Evolutionary conservation across 1,140 invertebrate genomes (phyloP).

Genomic region (Drosophila persimilis): DNA sequence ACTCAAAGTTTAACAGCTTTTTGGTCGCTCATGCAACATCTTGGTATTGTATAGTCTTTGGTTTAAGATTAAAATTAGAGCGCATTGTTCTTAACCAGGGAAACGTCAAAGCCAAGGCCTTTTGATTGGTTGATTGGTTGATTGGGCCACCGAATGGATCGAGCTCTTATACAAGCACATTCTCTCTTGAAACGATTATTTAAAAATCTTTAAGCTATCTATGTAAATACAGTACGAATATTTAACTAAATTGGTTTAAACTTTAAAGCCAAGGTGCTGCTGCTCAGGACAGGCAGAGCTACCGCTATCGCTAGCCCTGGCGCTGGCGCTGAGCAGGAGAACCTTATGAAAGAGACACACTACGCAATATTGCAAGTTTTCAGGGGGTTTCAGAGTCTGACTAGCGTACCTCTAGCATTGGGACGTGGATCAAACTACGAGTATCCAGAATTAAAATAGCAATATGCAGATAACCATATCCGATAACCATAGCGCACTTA

Average conservation of each 20-base stretch:
- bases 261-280: conserved; percentile 10
- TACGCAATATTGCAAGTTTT: not conserved
- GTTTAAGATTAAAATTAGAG: conserved; percentile 39
- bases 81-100: conserved; percentile 23
- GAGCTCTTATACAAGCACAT: conserved; percentile 20
- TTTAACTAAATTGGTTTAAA: conserved; percentile 13
- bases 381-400: not conserved
- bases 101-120: conserved; percentile 22
- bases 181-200: conserved; percentile 18
- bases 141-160: conserved; percentile 14
- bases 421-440: conserved; percentile 28
- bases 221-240: conserved; percentile 1
- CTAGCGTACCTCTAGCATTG: conserved; percentile 32
- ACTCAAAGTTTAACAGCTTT: too few species aligned
- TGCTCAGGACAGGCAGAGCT: conserved; percentile 1
- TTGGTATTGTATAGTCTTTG: too few species aligned
- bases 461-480: conserved; percentile 25
- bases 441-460: conserved; percentile 36
- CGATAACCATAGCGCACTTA: conserved; percentile 67
- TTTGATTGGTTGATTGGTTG: conserved; percentile 17
- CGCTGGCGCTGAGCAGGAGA: conserved; percentile 7
- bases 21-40: too few species aligned
- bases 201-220: conserved; percentile 12
- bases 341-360: conserved; percentile 2
- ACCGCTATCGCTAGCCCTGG: too few species aligned